phyloP scores from a whole-genome alignment of 2,113 vertebrate species.

The Melierax canorus region DNA sequence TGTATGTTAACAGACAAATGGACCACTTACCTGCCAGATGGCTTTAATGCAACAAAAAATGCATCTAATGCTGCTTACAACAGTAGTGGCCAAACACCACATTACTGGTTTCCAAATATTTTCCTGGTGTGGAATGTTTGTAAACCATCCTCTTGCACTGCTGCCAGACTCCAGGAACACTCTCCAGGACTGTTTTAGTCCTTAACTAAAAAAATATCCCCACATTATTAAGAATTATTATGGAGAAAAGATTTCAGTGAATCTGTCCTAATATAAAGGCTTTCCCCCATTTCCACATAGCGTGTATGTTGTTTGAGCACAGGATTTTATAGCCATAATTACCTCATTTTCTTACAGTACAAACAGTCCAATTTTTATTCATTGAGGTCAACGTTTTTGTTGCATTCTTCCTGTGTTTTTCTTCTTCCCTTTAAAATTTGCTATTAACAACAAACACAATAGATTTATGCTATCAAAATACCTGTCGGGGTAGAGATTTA shows the following conservation, averaged over 20 bases:
- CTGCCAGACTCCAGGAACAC: background rate
- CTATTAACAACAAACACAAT: background rate
- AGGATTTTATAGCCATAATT: conserved; percentile 15
- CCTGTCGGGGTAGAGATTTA: background rate
- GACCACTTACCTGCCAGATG: background rate
- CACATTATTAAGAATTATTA: background rate
- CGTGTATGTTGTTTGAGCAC: background rate
- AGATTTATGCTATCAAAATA: background rate
- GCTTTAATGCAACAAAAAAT: background rate
- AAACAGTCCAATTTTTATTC: background rate
- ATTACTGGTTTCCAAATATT: background rate
- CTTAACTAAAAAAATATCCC: background rate
- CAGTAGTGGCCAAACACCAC: background rate
- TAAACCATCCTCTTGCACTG: background rate
- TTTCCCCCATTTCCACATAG: background rate
- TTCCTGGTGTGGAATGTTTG: background rate
- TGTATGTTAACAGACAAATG: background rate
- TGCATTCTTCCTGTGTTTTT: background rate
- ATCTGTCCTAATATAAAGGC: background rate
- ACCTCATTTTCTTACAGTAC: conserved; percentile 25
- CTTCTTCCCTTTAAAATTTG: background rate
- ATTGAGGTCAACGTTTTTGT: background rate
- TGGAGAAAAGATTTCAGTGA: background rate
- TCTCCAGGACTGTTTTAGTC: background rate
- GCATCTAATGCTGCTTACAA: background rate